Percentiles rank a stretch among this genome's conserved stretches.
Conservation (phyloP, 2,113 vertebrate species). For the Crocuta crocuta region DNA sequence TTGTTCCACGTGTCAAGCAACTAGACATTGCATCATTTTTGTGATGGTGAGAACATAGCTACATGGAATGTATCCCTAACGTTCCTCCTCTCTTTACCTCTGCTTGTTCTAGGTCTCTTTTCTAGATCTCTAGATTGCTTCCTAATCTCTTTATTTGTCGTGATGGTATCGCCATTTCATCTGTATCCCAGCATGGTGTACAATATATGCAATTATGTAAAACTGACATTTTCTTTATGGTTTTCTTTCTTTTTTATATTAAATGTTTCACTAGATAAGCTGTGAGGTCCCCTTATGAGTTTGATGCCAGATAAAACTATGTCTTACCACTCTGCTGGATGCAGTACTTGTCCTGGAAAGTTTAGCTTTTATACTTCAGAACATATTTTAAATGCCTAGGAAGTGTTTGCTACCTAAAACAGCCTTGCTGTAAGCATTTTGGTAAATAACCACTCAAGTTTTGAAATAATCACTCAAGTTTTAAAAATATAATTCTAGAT, state of each 20-base stretch:
- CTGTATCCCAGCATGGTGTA: rapidly evolving
- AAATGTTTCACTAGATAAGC: not conserved
- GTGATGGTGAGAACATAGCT: not conserved
- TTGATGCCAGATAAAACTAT: rapidly evolving
- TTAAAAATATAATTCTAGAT: not conserved
- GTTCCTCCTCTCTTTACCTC: not conserved
- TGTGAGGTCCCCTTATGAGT: too few relatives aligned
- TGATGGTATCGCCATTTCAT: rapidly evolving
- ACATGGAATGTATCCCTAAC: not conserved
- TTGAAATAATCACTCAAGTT: not conserved
- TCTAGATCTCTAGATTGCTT: too few relatives aligned
- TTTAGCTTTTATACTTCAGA: not conserved
- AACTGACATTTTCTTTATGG: too few relatives aligned
- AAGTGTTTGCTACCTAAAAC: not conserved
- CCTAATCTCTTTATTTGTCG: too few relatives aligned
- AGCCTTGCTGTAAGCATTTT: not conserved
- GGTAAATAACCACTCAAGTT: too few relatives aligned
- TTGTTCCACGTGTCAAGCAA: not conserved
- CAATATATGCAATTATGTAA: rapidly evolving
- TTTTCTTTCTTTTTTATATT: not conserved
- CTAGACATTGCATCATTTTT: rapidly evolving
- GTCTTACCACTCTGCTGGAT: not conserved
- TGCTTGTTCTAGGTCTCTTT: not conserved
- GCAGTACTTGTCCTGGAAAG: not conserved
- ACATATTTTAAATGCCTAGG: not conserved